Conservation (phyloP, 1,140 invertebrate genomes). For the Diabrotica undecimpunctata region DNA sequence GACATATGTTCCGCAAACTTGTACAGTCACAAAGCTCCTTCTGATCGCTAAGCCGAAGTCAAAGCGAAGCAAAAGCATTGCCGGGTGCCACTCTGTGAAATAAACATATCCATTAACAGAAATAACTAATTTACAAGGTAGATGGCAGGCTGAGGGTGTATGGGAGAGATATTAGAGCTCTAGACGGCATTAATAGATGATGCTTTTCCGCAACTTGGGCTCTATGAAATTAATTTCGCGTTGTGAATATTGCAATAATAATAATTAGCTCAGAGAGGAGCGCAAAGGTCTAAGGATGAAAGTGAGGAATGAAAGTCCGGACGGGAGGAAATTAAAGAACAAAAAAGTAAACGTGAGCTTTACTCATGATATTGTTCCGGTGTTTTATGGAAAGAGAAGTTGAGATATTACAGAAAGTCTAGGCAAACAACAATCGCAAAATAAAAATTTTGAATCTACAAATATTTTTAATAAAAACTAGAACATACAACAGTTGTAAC, state of each 20-base stretch:
- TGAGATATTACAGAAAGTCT: too few species aligned
- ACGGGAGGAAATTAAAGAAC: too few species aligned
- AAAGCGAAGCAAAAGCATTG: conserved; percentile 12
- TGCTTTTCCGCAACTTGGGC: conserved; percentile 13
- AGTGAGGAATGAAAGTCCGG: too few species aligned
- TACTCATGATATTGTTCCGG: too few species aligned
- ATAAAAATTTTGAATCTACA: too few species aligned
- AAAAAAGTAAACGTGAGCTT: too few species aligned
- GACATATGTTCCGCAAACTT: neutral
- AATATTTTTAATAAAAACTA: too few species aligned
- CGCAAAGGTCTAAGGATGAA: too few species aligned
- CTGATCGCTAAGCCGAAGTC: neutral
- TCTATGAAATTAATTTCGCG: conserved; percentile 10
- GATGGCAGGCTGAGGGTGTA: conserved; percentile 8
- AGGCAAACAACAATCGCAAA: too few species aligned
- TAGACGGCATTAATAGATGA: conserved; percentile 8
- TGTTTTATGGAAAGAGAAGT: too few species aligned
- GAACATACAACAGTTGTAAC: too few species aligned
- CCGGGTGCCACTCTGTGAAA: conserved; percentile 6
- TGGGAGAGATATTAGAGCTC: conserved; percentile 1
- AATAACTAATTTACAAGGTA: conserved; percentile 16
- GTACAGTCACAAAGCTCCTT: neutral
- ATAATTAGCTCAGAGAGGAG: conserved; percentile 6
- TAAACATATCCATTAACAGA: conserved; percentile 17
- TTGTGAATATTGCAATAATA: conserved; percentile 15